phyloP scores from a whole-genome alignment of 92 coral and sea anemone genomes.

The Heliopora coerulea region DNA sequence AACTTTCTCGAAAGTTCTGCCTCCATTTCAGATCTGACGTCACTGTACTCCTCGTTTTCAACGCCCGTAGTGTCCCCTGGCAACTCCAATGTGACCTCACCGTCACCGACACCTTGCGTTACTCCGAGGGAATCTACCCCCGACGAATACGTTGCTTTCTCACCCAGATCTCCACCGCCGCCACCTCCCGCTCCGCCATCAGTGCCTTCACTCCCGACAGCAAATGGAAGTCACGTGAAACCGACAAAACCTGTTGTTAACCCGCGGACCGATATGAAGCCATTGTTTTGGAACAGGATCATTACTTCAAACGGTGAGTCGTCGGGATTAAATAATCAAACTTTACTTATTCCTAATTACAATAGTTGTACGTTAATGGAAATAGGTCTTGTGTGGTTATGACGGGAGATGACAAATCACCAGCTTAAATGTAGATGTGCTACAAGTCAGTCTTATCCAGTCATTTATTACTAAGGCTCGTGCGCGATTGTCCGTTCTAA shows the following conservation, averaged over 20 bases:
- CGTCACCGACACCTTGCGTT: constrained; percentile 65
- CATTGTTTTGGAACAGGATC: constrained; percentile 96
- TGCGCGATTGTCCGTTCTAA: too few species aligned
- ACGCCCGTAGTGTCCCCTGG: constrained; percentile 38
- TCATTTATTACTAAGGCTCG: too few species aligned
- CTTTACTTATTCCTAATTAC: too few species aligned
- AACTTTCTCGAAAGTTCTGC: background rate
- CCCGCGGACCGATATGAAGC: constrained; percentile 98
- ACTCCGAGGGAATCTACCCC: constrained; percentile 18
- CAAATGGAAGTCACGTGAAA: constrained; percentile 51
- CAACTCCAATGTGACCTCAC: constrained; percentile 63
- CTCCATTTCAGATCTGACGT: constrained; percentile 40
- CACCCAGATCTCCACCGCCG: constrained; percentile 46
- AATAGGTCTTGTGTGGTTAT: too few species aligned
- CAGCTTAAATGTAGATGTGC: too few species aligned
- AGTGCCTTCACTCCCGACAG: constrained; percentile 68
- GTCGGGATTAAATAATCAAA: too few species aligned
- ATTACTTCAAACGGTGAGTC: constrained; percentile 52
- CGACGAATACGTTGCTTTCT: background rate
- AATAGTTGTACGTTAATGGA: too few species aligned
- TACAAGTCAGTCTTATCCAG: too few species aligned
- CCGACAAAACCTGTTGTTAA: constrained; percentile 80
- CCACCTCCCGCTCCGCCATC: constrained; percentile 54
- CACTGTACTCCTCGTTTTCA: constrained; percentile 26
- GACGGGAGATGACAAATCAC: too few species aligned